Conservation (phyloP, 1,140 invertebrate genomes). For the Antheraea mylitta region DNA sequence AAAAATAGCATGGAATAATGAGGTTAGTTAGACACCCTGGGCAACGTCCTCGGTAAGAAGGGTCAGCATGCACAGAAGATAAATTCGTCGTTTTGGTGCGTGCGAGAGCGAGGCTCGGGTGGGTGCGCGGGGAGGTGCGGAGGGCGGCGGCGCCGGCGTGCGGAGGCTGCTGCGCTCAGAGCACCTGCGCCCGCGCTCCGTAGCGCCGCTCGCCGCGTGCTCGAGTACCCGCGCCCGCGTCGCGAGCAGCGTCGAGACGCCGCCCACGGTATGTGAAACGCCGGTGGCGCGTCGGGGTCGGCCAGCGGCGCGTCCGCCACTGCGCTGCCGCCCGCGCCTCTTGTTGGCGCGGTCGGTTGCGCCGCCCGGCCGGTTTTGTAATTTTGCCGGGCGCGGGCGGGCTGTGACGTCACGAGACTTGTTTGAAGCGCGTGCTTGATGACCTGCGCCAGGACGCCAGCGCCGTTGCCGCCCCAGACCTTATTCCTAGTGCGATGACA, state of each 20-base stretch:
- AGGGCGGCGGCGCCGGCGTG: slow-evolving; percentile 65
- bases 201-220: slow-evolving; percentile 71
- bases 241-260: slow-evolving; percentile 61
- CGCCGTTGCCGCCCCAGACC: slow-evolving; percentile 65
- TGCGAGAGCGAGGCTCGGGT: slow-evolving; percentile 58
- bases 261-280: slow-evolving; percentile 66
- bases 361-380: slow-evolving; percentile 73
- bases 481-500: slow-evolving; percentile 65
- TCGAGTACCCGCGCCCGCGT: slow-evolving; percentile 62
- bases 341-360: slow-evolving; percentile 49
- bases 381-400: slow-evolving; percentile 60
- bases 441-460: slow-evolving; percentile 64
- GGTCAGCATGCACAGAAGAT: slow-evolving; percentile 72
- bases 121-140: slow-evolving; percentile 52
- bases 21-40: slow-evolving; percentile 46
- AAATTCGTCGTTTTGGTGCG: slow-evolving; percentile 76
- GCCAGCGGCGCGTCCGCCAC: slow-evolving; percentile 70
- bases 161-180: slow-evolving; percentile 74
- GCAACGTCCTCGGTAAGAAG: slow-evolving; percentile 67
- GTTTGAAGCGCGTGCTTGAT: slow-evolving; percentile 72
- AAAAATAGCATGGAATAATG: background rate
- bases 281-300: slow-evolving; percentile 71
- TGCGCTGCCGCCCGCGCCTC: slow-evolving; percentile 53
- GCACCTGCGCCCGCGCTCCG: slow-evolving; percentile 76
- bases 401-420: slow-evolving; percentile 74